A percentile compares a stretch with the other conserved stretches of the same genome.
Conservation (phyloP, 2,888 invertebrate species). For the Thecophora atra region DNA sequence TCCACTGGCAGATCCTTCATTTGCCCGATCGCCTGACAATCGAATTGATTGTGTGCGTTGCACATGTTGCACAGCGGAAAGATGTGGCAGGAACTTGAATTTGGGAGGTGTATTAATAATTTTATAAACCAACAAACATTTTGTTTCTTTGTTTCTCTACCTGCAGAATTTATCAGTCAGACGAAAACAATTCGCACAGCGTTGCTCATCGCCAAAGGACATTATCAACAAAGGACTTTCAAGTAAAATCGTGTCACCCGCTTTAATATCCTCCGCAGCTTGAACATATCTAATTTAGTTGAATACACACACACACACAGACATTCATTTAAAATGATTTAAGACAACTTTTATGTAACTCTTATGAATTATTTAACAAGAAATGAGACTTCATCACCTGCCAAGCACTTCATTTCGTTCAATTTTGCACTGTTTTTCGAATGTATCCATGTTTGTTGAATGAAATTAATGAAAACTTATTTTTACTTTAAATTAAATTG, state of each 20-base stretch:
- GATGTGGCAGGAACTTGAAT: slow-evolving; percentile 67
- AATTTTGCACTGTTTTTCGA: slow-evolving; percentile 56
- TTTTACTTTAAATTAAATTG: too few relatives aligned
- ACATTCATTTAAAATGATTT: background rate
- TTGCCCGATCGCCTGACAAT: slow-evolving; percentile 68
- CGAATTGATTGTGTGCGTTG: slow-evolving; percentile 67
- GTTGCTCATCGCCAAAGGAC: slow-evolving; percentile 60
- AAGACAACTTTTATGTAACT: slow-evolving; percentile 7
- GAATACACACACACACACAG: too few relatives aligned
- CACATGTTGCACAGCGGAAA: slow-evolving; percentile 68
- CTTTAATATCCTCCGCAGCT: slow-evolving; percentile 68
- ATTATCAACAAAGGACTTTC: slow-evolving; percentile 70
- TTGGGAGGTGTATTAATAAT: background rate
- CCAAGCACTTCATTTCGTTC: slow-evolving; percentile 55
- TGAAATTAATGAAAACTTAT: slow-evolving; percentile 15
- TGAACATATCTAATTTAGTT: slow-evolving; percentile 68
- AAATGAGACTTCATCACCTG: slow-evolving; percentile 49
- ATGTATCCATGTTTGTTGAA: slow-evolving; percentile 50
- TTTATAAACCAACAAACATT: too few relatives aligned
- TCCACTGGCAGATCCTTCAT: slow-evolving; percentile 56
- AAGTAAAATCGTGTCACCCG: slow-evolving; percentile 70
- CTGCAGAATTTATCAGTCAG: slow-evolving; percentile 55
- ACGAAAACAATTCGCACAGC: slow-evolving; percentile 69
- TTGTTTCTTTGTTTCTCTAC: slow-evolving; percentile 45
- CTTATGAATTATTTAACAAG: slow-evolving; percentile 3